Evolutionary conservation across 1,140 invertebrate species (phyloP).

Genomic region (Bemisia tabaci): DNA sequence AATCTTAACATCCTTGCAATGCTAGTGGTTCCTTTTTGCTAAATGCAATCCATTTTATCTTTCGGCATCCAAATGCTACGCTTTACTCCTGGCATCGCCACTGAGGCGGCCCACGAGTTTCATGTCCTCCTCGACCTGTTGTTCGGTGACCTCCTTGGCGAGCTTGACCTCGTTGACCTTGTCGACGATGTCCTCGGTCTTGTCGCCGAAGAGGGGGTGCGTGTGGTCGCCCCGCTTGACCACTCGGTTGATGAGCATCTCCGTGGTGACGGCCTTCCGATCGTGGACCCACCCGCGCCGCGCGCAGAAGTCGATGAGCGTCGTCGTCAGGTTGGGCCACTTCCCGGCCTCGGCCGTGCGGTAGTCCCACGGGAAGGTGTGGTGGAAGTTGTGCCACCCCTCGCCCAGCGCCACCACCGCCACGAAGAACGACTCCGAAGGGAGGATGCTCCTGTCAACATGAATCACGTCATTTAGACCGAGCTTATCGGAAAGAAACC

Average conservation of each 20-base stretch:
- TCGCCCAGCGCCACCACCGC: constrained; percentile 35
- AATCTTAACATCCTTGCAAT: too few species aligned
- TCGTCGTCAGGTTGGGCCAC: constrained; percentile 62
- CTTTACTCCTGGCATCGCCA: too few species aligned
- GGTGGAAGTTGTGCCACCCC: constrained; percentile 73
- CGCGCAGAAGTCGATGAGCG: constrained; percentile 37
- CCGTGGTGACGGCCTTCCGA: constrained; percentile 34
- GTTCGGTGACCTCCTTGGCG: background rate
- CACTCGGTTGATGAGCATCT: constrained; percentile 30
- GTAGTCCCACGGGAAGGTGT: constrained; percentile 67
- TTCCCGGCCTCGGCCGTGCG: constrained; percentile 58
- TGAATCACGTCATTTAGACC: too few species aligned
- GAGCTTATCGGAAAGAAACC: too few species aligned
- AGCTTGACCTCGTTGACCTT: background rate
- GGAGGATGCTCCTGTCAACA: constrained; percentile 54
- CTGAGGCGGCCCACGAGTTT: background rate
- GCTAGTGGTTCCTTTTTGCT: too few species aligned
- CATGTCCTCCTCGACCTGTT: background rate
- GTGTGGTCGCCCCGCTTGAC: constrained; percentile 15
- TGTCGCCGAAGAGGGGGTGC: constrained; percentile 10
- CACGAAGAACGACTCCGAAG: constrained; percentile 35
- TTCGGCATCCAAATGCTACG: too few species aligned
- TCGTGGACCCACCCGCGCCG: constrained; percentile 46
- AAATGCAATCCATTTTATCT: too few species aligned
- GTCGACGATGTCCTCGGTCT: background rate